Evolutionary conservation across 2,888 invertebrate species (phyloP).

Genomic region (Trachelus stipa): DNA sequence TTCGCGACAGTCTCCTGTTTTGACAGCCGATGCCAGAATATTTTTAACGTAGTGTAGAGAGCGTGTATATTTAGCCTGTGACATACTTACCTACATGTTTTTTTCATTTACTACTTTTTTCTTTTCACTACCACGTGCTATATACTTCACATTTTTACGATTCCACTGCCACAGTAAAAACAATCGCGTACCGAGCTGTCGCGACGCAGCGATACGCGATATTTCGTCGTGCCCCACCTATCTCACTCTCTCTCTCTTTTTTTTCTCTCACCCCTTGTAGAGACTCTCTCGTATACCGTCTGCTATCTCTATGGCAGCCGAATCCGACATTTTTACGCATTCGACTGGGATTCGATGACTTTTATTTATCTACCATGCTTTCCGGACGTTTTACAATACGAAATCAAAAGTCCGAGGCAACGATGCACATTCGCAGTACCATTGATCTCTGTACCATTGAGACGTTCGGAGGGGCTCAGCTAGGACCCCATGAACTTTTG

Average conservation of each 20-base stretch:
- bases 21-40: slow-evolving; percentile 11
- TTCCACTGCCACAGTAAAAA: not conserved
- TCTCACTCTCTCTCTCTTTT: not conserved
- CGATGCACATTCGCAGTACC: not conserved
- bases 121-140: not conserved
- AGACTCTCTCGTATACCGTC: not conserved
- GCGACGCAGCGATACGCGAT: not conserved
- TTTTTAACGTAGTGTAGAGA: slow-evolving; percentile 2
- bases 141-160: not conserved
- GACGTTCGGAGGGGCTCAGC: not conserved
- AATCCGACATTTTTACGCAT: not conserved
- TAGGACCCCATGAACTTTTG: not conserved
- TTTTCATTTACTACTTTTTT: not conserved
- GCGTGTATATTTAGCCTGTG: slow-evolving; percentile 20
- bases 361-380: not conserved
- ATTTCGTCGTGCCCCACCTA: not conserved
- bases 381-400: not conserved
- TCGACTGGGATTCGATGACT: not conserved
- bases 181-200: not conserved
- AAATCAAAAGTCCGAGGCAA: not conserved
- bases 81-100: slow-evolving; percentile 23
- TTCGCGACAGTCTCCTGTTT: slow-evolving; percentile 8
- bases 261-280: not conserved
- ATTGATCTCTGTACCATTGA: not conserved
- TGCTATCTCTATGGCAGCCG: not conserved